Percentiles rank a stretch among this genome's conserved stretches.
These are phyloP conservation scores for Lasioglossum malachurum DNA, from an alignment of 2,888 invertebrate species.

Conservation along the genomic window DNA sequence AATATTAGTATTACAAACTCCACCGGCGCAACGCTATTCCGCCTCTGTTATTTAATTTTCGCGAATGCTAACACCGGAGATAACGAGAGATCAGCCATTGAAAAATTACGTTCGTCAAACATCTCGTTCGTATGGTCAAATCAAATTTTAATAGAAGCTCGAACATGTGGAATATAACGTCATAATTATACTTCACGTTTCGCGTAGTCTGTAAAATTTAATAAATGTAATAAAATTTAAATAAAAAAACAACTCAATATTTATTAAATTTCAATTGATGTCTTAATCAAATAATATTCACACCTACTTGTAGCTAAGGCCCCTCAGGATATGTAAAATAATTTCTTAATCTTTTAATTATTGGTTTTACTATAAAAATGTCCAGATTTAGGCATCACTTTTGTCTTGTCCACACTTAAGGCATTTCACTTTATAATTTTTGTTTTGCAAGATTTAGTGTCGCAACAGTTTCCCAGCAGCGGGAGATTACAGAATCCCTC, in stretches of 20 bases:
- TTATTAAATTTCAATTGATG: neutral
- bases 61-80: neutral
- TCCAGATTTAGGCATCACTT: too few relatives aligned
- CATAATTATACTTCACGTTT: neutral
- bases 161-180: neutral
- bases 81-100: neutral
- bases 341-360: too few relatives aligned
- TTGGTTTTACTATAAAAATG: too few relatives aligned
- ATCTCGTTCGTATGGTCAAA: neutral
- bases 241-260: neutral
- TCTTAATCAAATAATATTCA: too few relatives aligned
- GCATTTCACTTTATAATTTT: neutral
- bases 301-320: too few relatives aligned
- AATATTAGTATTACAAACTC: neutral
- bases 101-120: neutral
- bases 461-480: neutral
- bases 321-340: too few relatives aligned
- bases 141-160: neutral
- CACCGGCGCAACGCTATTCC: neutral
- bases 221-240: too few relatives aligned
- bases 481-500: neutral
- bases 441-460: neutral
- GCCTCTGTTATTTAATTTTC: neutral
- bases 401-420: too few relatives aligned
- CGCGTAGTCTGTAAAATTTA: too few relatives aligned